Evolutionary conservation across 2,113 vertebrate genomes (phyloP).

Genomic region (Silurus meridionalis): DNA sequence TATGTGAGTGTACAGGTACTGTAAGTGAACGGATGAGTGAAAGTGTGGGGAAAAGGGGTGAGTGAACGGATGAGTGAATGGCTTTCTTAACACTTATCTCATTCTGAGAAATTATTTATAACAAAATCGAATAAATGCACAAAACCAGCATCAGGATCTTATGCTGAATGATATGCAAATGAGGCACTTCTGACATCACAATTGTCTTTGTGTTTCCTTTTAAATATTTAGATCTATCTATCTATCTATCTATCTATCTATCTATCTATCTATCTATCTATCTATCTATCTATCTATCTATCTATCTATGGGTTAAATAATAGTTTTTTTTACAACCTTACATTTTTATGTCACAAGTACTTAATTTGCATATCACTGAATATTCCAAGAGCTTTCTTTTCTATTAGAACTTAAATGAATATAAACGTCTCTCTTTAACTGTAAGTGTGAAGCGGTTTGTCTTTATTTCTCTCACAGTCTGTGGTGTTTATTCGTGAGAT

Average conservation of each 20-base stretch:
- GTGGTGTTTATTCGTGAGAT: background rate
- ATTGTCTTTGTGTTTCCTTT: background rate
- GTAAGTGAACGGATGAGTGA: too few species aligned
- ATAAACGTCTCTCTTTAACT: too few species aligned
- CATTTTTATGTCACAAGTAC: background rate
- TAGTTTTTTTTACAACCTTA: too few species aligned
- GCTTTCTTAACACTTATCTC: background rate
- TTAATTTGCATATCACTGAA: background rate
- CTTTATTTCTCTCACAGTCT: background rate
- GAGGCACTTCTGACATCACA: background rate
- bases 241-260: too few species aligned
- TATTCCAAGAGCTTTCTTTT: background rate
- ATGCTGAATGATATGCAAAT: background rate
- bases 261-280: too few species aligned
- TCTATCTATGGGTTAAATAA: too few species aligned
- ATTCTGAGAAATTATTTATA: background rate
- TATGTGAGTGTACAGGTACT: too few species aligned
- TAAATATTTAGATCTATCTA: background rate
- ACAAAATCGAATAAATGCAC: background rate
- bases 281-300: too few species aligned
- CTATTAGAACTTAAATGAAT: background rate
- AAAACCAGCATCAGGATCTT: background rate
- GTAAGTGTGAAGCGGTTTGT: background rate
- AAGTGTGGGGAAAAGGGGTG: too few species aligned
- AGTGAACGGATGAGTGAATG: too few species aligned